These are phyloP conservation scores for Heliopora coerulea DNA, from an alignment of 92 coral and sea anemone genomes.

Conservation along the genomic window DNA sequence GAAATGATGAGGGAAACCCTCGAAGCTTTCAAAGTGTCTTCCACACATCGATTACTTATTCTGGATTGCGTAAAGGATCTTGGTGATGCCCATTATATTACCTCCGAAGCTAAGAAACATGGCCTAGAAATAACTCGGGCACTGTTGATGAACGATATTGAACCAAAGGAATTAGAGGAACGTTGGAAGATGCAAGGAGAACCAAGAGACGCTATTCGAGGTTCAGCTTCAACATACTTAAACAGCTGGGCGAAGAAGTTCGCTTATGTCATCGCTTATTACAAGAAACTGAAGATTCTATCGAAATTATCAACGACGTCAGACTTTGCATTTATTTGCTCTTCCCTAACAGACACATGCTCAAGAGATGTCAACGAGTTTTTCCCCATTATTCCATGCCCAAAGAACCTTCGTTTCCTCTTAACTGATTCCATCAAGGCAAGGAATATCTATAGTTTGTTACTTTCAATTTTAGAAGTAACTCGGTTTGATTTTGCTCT, in stretches of 20 bases:
- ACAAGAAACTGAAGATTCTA: slow-evolving; percentile 12
- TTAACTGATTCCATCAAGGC: neutral
- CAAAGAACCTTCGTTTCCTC: neutral
- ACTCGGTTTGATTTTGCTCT: slow-evolving; percentile 11
- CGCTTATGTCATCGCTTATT: neutral
- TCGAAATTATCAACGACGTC: neutral
- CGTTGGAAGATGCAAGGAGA: slow-evolving; percentile 6
- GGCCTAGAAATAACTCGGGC: slow-evolving; percentile 17
- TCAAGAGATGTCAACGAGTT: neutral
- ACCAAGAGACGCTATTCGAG: neutral
- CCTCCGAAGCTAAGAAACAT: slow-evolving; percentile 11
- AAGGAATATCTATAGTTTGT: neutral
- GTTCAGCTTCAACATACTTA: neutral
- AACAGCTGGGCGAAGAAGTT: neutral
- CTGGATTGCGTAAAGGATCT: slow-evolving; percentile 29
- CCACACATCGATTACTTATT: neutral
- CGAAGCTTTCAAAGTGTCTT: slow-evolving; percentile 2
- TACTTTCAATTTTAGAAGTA: slow-evolving; percentile 23
- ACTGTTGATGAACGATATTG: slow-evolving; percentile 14
- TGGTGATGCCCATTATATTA: slow-evolving; percentile 9
- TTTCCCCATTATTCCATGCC: neutral
- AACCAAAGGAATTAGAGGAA: neutral
- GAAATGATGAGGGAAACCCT: slow-evolving; percentile 10
- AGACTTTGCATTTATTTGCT: no score
- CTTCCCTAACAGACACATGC: neutral